A percentile compares a stretch with the other conserved stretches of the same genome.
phyloP scores from a whole-genome alignment of 2,113 vertebrate genomes.

The Arizona elegans region DNA sequence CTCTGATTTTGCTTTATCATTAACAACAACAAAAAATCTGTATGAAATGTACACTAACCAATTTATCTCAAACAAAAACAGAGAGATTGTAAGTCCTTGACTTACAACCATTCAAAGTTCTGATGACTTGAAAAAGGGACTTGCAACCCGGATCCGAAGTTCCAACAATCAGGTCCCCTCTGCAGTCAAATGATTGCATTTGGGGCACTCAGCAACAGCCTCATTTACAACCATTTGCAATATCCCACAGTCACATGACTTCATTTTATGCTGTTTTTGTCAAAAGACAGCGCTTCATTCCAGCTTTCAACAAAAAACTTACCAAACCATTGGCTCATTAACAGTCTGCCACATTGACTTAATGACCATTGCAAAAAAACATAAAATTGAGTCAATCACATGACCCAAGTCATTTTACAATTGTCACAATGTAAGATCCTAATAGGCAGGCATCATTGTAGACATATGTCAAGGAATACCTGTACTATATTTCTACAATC shows the following conservation, averaged over 20 bases:
- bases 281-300: not conserved
- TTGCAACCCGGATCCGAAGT: not conserved
- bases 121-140: not conserved
- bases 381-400: not conserved
- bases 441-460: not conserved
- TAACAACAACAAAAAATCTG: not conserved
- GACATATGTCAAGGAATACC: not conserved
- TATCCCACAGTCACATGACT: not conserved
- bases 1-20: not conserved
- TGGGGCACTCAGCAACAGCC: not conserved
- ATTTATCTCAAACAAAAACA: not conserved
- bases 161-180: not conserved
- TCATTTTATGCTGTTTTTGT: not conserved
- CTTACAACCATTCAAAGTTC: not conserved
- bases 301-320: not conserved
- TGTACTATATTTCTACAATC: not conserved
- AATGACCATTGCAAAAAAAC: not conserved
- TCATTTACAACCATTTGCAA: not conserved
- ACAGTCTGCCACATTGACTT: not conserved
- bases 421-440: not conserved
- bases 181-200: not conserved
- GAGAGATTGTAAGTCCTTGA: not conserved
- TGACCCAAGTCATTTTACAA: not conserved
- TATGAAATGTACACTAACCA: not conserved
- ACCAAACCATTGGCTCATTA: not conserved